Conservation (phyloP, 2,113 vertebrate species). For the Origma solitaria region DNA sequence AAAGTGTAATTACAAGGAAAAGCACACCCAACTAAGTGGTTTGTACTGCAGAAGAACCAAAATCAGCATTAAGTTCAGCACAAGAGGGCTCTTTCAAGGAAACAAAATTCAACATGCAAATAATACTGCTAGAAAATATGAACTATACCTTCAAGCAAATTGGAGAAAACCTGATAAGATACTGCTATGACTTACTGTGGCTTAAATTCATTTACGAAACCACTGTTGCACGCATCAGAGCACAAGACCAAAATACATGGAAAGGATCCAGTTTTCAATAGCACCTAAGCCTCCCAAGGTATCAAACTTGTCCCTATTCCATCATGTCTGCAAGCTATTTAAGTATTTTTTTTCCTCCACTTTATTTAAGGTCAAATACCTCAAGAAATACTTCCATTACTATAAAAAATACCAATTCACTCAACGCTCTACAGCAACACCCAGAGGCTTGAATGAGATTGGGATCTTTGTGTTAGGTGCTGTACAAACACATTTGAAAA, state of each 20-base stretch:
- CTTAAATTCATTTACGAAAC: neutral
- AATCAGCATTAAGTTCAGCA: neutral
- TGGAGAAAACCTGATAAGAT: neutral
- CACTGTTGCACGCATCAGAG: neutral
- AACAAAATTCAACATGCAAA: neutral
- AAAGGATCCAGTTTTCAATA: neutral
- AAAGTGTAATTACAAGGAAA: neutral
- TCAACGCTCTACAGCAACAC: neutral
- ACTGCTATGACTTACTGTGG: neutral
- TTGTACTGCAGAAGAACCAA: neutral
- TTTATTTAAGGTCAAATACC: neutral
- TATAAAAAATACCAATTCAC: neutral
- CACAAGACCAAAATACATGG: neutral
- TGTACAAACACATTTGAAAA: neutral
- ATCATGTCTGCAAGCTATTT: neutral
- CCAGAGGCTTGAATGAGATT: neutral
- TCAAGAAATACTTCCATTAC: neutral
- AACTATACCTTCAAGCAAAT: neutral
- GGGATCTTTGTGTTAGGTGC: neutral
- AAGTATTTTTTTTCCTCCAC: neutral
- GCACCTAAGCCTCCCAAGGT: neutral
- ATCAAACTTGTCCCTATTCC: neutral
- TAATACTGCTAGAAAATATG: neutral
- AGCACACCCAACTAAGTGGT: neutral
- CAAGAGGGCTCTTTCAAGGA: neutral